Percentiles rank a stretch among this genome's conserved stretches.
Conservation (phyloP, 2,888 invertebrate genomes). For the Tenthredo livida region DNA sequence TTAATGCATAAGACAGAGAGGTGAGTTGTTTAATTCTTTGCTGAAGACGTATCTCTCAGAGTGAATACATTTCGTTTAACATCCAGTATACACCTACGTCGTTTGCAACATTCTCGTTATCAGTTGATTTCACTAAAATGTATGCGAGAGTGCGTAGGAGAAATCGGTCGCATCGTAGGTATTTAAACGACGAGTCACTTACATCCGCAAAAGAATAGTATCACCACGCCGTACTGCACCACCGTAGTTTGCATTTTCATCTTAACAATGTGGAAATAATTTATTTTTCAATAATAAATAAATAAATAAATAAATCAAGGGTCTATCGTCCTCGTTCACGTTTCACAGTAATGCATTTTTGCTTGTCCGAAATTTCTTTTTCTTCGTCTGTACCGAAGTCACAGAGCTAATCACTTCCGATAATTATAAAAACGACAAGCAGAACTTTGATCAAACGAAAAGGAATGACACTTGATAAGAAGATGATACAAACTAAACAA, state of each 20-base stretch:
- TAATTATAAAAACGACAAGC: too few species aligned
- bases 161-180: constrained; percentile 43
- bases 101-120: not conserved
- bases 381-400: too few species aligned
- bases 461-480: not conserved
- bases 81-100: not conserved
- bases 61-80: not conserved
- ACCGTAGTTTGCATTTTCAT: constrained; percentile 64
- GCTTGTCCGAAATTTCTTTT: not conserved
- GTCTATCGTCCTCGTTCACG: not conserved
- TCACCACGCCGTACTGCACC: constrained; percentile 63
- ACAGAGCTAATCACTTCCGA: too few species aligned
- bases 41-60: not conserved
- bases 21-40: not conserved
- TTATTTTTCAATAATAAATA: not conserved
- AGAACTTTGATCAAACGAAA: not conserved
- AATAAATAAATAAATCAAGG: not conserved
- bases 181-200: constrained; percentile 56
- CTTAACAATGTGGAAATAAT: not conserved
- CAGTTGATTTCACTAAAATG: constrained; percentile 26
- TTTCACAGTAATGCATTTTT: constrained; percentile 45
- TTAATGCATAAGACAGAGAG: not conserved
- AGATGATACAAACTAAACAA: not conserved
- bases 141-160: not conserved
- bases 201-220: constrained; percentile 66